Percentiles rank a stretch among this genome's conserved stretches.
phyloP scores from a whole-genome alignment of 2,888 invertebrate species.

The Apodemia duryi region DNA sequence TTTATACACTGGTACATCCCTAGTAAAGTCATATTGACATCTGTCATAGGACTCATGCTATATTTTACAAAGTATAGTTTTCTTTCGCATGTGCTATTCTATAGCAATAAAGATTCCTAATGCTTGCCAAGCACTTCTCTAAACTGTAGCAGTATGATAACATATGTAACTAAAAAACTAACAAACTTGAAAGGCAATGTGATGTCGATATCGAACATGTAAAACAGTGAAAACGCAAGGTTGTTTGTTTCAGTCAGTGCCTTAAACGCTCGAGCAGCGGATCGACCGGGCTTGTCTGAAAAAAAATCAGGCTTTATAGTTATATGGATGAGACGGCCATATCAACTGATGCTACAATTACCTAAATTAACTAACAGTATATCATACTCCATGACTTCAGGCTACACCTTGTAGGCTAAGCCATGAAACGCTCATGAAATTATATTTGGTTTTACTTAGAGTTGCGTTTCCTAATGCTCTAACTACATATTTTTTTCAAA shows the following conservation, averaged over 20 bases:
- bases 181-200: constrained; percentile 15
- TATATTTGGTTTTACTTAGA: neutral
- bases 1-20: too few relatives aligned
- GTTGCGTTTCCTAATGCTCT: too few relatives aligned
- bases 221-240: constrained; percentile 13
- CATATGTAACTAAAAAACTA: constrained; percentile 16
- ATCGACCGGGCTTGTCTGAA: constrained; percentile 13
- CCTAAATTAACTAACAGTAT: neutral
- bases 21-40: too few relatives aligned
- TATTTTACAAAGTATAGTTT: too few relatives aligned
- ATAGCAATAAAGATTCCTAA: neutral
- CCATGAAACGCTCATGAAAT: neutral
- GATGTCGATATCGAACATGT: constrained; percentile 13
- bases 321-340: neutral
- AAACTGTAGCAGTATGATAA: constrained; percentile 17
- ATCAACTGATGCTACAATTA: neutral
- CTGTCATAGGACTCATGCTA: too few relatives aligned
- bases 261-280: constrained; percentile 9
- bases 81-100: too few relatives aligned
- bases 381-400: neutral
- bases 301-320: neutral
- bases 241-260: constrained; percentile 16
- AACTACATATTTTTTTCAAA: too few relatives aligned
- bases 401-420: too few relatives aligned
- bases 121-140: neutral